Evolutionary conservation across 2,888 invertebrate species (phyloP), one percentile per base, ranked within the genome.

Genomic region (Plemyria rubiginata): DNA sequence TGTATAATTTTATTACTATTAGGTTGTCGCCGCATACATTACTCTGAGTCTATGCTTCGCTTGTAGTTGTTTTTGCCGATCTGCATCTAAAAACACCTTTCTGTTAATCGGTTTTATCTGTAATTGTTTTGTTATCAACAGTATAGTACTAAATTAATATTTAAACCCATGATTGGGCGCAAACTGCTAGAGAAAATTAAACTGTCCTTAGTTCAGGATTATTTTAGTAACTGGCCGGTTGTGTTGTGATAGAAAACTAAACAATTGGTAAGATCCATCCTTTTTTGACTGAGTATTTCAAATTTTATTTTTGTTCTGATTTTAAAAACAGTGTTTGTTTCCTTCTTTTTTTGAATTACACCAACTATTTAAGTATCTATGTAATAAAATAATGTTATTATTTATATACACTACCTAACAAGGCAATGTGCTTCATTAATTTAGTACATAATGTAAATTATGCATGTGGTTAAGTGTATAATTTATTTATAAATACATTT

Each of bases 1-100:
- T 88, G 87, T 90, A 89, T 92, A 92, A 92, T 92, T 92, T 91
- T 92, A 92, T 92, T 92, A 92, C 89, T 83, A 85, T 82, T 87
- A 83, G 84, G 77, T 78, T 83, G 85, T 75, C 81, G 81, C 77
- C 85, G 89, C 87, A 86, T 88, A 89, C 81, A 87, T 88, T 87
- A 86, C 65, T 60, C 50, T 49, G 29, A 29, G 32, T 48, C 40
- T 40, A 54, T 56, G 50, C 51, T 59, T 58, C 60, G 50, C 63
- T 53, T 52, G 28, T 50, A 75, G 79, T 76, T 79, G 75, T 77
- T 75, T 84, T 83, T 73, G 81, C 76, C 79, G 63, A 79, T 78
- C 75, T 80, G 75, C 73, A 82, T 73, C 68, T 68, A 74, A 73
- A 64, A 77, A 74, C 74, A 74, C 67, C 74, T 79, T 50, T 54